These are phyloP conservation scores for Eumacrocentrus americanus DNA, from an alignment of 2,888 invertebrate genomes.

Conservation along the genomic window DNA sequence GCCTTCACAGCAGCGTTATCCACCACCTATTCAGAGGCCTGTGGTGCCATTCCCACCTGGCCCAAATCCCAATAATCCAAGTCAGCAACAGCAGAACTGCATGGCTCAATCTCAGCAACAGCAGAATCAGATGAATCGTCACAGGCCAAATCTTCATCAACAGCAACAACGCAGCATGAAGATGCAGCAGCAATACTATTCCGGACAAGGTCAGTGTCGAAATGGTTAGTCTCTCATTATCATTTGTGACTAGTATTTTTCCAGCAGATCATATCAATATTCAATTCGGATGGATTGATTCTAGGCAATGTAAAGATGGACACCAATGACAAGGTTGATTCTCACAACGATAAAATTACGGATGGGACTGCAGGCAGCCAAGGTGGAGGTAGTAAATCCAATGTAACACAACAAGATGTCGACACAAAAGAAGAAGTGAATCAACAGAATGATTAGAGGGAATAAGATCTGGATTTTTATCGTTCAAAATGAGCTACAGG, in stretches of 20 bases:
- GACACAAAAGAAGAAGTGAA: conserved; percentile 60
- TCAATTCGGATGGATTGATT: conserved; percentile 28
- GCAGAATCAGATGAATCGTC: conserved; percentile 56
- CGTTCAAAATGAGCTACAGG: too few relatives aligned
- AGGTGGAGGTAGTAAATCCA: conserved; percentile 51
- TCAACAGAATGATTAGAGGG: conserved; percentile 59
- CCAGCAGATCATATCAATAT: background rate
- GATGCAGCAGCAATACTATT: conserved; percentile 64
- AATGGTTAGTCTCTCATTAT: conserved; percentile 21
- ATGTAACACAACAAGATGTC: conserved; percentile 54
- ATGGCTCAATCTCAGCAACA: conserved; percentile 55
- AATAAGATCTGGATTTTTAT: too few relatives aligned
- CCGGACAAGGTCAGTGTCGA: conserved; percentile 61
- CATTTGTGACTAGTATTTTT: background rate
- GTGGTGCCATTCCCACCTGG: conserved; percentile 63
- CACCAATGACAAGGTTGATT: conserved; percentile 56
- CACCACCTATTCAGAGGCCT: conserved; percentile 65
- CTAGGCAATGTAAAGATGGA: conserved; percentile 59
- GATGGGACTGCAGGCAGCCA: conserved; percentile 52
- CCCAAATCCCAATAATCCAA: conserved; percentile 57
- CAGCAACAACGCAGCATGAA: conserved; percentile 58
- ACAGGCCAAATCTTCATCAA: conserved; percentile 41
- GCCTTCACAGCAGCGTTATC: conserved; percentile 58
- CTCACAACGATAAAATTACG: conserved; percentile 57
- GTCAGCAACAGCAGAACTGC: conserved; percentile 50